phyloP scores from a whole-genome alignment of 2,797 vertebrate species.

The Tarsius wallacei region DNA sequence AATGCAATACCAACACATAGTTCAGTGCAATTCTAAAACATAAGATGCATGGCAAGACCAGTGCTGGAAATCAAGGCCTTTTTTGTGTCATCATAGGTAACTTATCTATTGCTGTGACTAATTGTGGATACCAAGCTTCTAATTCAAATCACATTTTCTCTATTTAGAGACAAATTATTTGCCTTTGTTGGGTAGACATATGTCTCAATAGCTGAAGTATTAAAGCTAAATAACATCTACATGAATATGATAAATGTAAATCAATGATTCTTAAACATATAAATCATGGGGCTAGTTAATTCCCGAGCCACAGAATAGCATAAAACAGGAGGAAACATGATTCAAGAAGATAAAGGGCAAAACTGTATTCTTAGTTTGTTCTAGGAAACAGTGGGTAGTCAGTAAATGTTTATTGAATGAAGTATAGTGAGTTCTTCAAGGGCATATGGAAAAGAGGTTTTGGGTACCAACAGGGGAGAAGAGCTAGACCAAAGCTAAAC shows the following conservation, averaged over 20 bases:
- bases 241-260: not conserved
- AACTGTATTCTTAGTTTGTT: not conserved
- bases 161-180: constrained; percentile 8
- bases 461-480: not conserved
- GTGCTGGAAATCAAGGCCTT: not conserved
- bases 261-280: constrained; percentile 3
- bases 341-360: constrained; percentile 23
- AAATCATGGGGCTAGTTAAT: not conserved
- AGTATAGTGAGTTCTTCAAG: not conserved
- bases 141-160: constrained; percentile 42
- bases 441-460: not conserved
- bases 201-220: not conserved
- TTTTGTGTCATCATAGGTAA: not conserved
- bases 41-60: not conserved
- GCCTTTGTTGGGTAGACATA: not conserved
- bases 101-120: not conserved
- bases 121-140: not conserved
- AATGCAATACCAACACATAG: not conserved
- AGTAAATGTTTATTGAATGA: not conserved
- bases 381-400: not conserved
- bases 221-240: not conserved
- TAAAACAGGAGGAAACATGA: not conserved
- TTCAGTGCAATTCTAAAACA: not conserved
- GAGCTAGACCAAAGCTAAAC: not conserved
- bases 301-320: not conserved